Percentiles rank a stretch among this genome's conserved stretches.
Conservation (phyloP, 2,113 vertebrate genomes). For the Clupea harengus region DNA sequence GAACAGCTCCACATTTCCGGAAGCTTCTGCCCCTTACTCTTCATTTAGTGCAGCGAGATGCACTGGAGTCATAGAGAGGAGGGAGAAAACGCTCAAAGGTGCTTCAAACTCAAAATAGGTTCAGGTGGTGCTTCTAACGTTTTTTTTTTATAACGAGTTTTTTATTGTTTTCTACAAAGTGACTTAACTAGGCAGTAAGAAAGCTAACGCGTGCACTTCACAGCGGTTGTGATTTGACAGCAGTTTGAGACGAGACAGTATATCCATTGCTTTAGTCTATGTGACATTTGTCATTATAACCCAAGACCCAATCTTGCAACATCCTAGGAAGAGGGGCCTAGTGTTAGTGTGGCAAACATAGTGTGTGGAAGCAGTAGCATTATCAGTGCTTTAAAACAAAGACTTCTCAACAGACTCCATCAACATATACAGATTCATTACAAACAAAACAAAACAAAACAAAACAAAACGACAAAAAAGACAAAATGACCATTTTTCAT, state of each 20-base stretch:
- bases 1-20: background rate
- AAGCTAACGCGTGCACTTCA: background rate
- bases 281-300: background rate
- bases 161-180: conserved; percentile 5
- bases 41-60: background rate
- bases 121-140: background rate
- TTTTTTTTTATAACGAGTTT: background rate
- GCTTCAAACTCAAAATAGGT: background rate
- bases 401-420: conserved; percentile 7
- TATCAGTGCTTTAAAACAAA: conserved; percentile 16
- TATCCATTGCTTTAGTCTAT: background rate
- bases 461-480: background rate
- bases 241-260: background rate
- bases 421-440: conserved; percentile 18
- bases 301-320: background rate
- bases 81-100: background rate
- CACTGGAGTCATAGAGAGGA: background rate
- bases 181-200: background rate
- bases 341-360: background rate
- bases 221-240: background rate
- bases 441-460: conserved; percentile 22
- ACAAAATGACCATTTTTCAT: background rate
- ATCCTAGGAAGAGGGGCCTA: background rate
- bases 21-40: background rate
- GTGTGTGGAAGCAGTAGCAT: background rate